Evolutionary conservation across 1,140 invertebrate species (phyloP).

Genomic region (Calephelis virginiensis): DNA sequence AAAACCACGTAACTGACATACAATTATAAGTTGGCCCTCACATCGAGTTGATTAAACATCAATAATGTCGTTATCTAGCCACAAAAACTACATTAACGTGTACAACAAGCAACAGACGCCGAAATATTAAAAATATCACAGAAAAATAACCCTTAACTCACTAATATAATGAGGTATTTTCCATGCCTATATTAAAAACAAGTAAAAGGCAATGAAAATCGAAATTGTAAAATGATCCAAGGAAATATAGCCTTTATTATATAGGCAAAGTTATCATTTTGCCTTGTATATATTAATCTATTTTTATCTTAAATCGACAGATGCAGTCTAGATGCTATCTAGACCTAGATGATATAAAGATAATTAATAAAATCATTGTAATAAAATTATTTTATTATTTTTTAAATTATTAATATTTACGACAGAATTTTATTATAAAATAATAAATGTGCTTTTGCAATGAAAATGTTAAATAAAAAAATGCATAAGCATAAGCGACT

Average conservation of each 20-base stretch:
- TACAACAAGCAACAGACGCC: neutral
- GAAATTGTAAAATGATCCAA: neutral
- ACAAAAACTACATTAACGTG: slow-evolving; percentile 38
- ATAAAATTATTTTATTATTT: neutral
- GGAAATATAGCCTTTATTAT: neutral
- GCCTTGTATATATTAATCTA: neutral
- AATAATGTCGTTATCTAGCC: slow-evolving; percentile 39
- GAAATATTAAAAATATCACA: slow-evolving; percentile 7
- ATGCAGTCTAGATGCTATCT: slow-evolving; percentile 20
- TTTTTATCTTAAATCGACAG: slow-evolving; percentile 19
- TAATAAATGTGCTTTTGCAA: too few species aligned
- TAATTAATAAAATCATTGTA: slow-evolving; percentile 16
- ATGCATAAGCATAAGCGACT: too few species aligned
- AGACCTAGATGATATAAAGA: slow-evolving; percentile 12
- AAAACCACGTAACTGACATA: slow-evolving; percentile 31
- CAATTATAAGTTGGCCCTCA: slow-evolving; percentile 37
- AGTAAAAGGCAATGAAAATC: slow-evolving; percentile 1
- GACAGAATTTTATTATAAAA: too few species aligned
- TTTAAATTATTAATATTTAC: neutral
- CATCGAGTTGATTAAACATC: slow-evolving; percentile 40
- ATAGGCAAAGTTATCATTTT: neutral
- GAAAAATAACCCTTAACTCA: slow-evolving; percentile 9
- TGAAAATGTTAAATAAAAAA: too few species aligned
- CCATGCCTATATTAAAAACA: neutral
- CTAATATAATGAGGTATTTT: neutral